Evolutionary conservation across 1,140 invertebrate species (phyloP).

Genomic region (Lordiphosa mommai): DNA sequence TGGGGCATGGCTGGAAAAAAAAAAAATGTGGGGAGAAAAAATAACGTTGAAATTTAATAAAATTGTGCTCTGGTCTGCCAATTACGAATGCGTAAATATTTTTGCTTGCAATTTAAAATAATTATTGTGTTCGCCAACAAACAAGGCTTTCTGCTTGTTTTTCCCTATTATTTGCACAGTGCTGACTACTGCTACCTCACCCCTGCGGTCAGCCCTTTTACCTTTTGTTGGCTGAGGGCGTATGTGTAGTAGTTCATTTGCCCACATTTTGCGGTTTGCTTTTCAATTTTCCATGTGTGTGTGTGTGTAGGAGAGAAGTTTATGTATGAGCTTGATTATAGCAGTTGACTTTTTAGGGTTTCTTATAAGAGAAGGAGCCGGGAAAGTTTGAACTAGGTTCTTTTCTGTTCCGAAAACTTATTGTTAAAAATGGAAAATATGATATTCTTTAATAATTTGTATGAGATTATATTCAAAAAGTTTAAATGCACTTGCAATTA

Average conservation of each 20-base stretch:
- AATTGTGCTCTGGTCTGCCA: slow-evolving; percentile 51
- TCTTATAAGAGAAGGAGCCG: no score
- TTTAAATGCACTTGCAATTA: no score
- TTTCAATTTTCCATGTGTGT: slow-evolving; percentile 18
- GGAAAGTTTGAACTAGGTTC: no score
- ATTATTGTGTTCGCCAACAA: slow-evolving; percentile 39
- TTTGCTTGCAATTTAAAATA: slow-evolving; percentile 62
- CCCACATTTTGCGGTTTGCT: slow-evolving; percentile 30
- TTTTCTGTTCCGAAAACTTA: no score
- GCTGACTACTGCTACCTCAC: slow-evolving; percentile 2
- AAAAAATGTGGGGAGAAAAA: slow-evolving; percentile 15
- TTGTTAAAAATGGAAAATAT: no score
- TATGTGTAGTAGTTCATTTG: slow-evolving; percentile 9
- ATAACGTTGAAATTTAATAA: slow-evolving; percentile 41
- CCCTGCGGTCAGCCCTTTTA: neutral
- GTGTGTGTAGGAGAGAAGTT: no score
- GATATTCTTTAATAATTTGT: no score
- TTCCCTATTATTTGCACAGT: slow-evolving; percentile 11
- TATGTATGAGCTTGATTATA: no score
- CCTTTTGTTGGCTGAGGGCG: neutral
- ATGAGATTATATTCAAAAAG: no score
- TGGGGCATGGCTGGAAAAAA: slow-evolving; percentile 22
- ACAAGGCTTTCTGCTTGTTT: neutral
- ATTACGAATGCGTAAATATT: slow-evolving; percentile 59
- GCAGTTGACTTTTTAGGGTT: no score